Percentiles rank a stretch among this genome's conserved stretches.
phyloP scores from a whole-genome alignment of 2,113 vertebrate genomes.

The Tor tambroides region DNA sequence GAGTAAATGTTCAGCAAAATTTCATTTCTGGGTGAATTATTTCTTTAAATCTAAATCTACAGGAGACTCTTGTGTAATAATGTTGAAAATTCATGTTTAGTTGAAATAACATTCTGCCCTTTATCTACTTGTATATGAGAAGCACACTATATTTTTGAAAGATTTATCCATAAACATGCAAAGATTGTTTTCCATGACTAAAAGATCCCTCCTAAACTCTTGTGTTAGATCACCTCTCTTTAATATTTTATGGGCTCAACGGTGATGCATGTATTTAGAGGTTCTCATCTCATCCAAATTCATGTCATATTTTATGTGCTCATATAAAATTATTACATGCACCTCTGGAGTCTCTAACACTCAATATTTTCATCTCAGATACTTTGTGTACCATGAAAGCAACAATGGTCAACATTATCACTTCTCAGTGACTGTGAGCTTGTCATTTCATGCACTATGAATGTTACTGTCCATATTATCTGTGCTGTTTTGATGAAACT shows the following conservation, averaged over 20 bases:
- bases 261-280: constrained; percentile 36
- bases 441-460: neutral
- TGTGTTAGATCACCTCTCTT: neutral
- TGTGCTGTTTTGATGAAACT: neutral
- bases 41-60: neutral
- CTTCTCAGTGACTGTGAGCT: neutral
- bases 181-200: neutral
- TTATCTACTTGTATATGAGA: neutral
- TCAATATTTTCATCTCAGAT: constrained; percentile 2
- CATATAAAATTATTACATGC: constrained; percentile 35
- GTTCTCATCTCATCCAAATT: constrained; percentile 46
- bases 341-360: constrained; percentile 26
- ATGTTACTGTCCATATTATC: constrained; percentile 5
- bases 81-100: neutral
- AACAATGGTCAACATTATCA: neutral
- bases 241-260: constrained; percentile 16
- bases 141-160: neutral
- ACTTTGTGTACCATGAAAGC: neutral
- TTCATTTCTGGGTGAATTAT: too few species aligned
- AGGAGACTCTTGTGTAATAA: neutral
- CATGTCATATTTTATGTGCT: constrained; percentile 40
- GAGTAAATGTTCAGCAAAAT: too few species aligned
- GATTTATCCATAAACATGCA: neutral
- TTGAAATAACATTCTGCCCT: neutral
- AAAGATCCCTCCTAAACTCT: neutral